phyloP scores from a whole-genome alignment of 1,140 invertebrate genomes.

The Anadara kagoshimensis region DNA sequence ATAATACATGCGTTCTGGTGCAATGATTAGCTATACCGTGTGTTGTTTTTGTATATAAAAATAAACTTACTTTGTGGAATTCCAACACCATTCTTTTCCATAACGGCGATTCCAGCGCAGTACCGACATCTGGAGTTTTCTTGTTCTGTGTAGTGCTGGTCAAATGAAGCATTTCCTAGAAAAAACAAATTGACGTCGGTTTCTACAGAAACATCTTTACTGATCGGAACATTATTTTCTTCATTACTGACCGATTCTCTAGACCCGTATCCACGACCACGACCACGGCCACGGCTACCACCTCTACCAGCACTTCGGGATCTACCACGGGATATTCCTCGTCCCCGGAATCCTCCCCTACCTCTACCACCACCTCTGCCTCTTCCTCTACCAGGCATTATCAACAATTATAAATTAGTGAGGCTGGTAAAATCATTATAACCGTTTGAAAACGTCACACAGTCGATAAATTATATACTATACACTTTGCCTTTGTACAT shows the following conservation, averaged over 20 bases:
- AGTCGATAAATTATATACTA: too few relatives aligned
- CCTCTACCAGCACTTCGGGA: not conserved
- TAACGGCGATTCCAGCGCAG: constrained; percentile 49
- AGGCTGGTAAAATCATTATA: too few relatives aligned
- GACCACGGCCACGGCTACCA: not conserved
- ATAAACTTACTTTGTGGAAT: constrained; percentile 60
- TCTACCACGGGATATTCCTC: constrained; percentile 3
- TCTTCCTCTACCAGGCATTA: not conserved
- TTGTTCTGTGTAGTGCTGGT: constrained; percentile 61
- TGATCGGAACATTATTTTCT: not conserved
- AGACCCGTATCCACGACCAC: not conserved
- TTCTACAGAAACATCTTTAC: not conserved
- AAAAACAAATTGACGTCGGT: constrained; percentile 32
- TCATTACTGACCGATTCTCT: not conserved
- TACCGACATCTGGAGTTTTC: constrained; percentile 54
- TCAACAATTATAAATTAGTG: too few relatives aligned
- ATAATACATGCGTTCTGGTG: too few relatives aligned
- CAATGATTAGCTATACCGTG: too few relatives aligned
- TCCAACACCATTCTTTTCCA: constrained; percentile 55
- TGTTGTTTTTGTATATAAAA: too few relatives aligned
- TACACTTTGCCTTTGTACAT: too few relatives aligned
- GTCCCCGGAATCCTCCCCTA: constrained; percentile 5
- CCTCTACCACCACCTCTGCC: not conserved
- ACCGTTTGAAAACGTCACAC: too few relatives aligned
- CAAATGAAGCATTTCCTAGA: constrained; percentile 40